Evolutionary conservation across 2,113 vertebrate genomes (phyloP), one percentile per base, ranked within the genome.

Genomic region (Pitta sordida): DNA sequence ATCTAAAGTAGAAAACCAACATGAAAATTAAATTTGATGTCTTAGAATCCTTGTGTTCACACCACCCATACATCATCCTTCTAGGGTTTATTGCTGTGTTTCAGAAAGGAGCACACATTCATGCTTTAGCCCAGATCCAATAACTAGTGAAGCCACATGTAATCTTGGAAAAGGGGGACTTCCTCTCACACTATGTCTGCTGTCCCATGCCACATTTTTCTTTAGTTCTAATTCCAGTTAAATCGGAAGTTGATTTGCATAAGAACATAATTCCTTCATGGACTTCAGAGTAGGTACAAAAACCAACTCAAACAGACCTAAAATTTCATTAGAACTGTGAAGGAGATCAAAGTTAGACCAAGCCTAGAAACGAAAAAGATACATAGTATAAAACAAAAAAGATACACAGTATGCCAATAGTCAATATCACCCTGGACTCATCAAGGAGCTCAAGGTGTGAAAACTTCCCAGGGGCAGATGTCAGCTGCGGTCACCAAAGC

Each of bases 71-170:
- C 15, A 7, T 18, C 15, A 30, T 39, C 39, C 6, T 80, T 87
- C 29, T 59, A 73, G 27, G 13, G 6, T 4, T 36, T 58, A 59
- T 6, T 73, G 32, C 2, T 49, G 13, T 78, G 32, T 34, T 63
- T 36, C 6, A 26, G 53, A 69, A 34, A 64, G 16, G 13, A 77
- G 48, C 13, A 34, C 4, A 30, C 12, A 60, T 55, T 64, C 36
- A 60, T 29, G 11, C 15, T n/a, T 64, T 32, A 87, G 34, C 26
- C 56, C 62, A 83, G 30, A 75, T 58, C 15, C 11, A 34, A 19
- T 21, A 46, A 56, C 15, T n/a, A 60, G 15, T 9, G 17, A 79
- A 78, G 32, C 13, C 4, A 9, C 0, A 0, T 6, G 13, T n/a
- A n/a, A n/a, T n/a, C n/a, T n/a, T n/a, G n/a, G n/a, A n/a, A n/a